Conservation (phyloP, 2,797 vertebrate genomes). For the Sebastes trivittatus region DNA sequence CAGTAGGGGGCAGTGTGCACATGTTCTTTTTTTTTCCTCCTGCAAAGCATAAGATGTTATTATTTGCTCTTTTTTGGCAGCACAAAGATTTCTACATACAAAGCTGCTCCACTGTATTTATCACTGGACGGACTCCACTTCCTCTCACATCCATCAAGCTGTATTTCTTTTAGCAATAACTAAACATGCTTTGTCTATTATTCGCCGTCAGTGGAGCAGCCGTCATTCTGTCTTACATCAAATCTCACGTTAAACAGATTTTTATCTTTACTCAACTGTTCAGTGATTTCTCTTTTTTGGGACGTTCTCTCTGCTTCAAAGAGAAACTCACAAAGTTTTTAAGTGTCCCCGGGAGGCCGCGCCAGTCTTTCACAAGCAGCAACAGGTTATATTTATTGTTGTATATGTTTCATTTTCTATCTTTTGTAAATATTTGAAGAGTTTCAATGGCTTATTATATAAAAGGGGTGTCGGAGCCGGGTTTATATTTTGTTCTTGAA, state of each 20-base stretch:
- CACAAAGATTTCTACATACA: background rate
- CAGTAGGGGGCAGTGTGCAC: slow-evolving; percentile 65
- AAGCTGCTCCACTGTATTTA: slow-evolving; percentile 31
- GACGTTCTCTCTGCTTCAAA: background rate
- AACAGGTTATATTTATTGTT: slow-evolving; percentile 78
- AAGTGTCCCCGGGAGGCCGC: slow-evolving; percentile 54
- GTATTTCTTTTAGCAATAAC: slow-evolving; percentile 54
- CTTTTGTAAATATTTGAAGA: slow-evolving; percentile 85
- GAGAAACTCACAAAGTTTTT: slow-evolving; percentile 15
- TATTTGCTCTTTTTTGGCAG: slow-evolving; percentile 1
- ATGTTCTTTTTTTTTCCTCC: background rate
- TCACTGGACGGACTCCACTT: slow-evolving; percentile 4
- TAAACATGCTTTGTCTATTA: background rate
- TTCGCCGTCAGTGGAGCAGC: slow-evolving; percentile 11
- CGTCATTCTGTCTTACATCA: background rate
- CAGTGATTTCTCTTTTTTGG: slow-evolving; percentile 16
- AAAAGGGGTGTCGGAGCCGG: slow-evolving; percentile 65
- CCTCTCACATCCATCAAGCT: background rate
- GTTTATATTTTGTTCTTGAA: slow-evolving; percentile 82
- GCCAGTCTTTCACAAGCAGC: slow-evolving; percentile 52
- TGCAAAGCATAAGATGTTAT: background rate
- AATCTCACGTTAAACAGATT: background rate
- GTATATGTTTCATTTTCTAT: slow-evolving; percentile 79
- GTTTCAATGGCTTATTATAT: slow-evolving; percentile 78
- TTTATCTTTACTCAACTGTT: background rate